These are phyloP conservation scores for Rhizomys pruinosus DNA, from an alignment of 2,113 vertebrate genomes.

Conservation along the genomic window DNA sequence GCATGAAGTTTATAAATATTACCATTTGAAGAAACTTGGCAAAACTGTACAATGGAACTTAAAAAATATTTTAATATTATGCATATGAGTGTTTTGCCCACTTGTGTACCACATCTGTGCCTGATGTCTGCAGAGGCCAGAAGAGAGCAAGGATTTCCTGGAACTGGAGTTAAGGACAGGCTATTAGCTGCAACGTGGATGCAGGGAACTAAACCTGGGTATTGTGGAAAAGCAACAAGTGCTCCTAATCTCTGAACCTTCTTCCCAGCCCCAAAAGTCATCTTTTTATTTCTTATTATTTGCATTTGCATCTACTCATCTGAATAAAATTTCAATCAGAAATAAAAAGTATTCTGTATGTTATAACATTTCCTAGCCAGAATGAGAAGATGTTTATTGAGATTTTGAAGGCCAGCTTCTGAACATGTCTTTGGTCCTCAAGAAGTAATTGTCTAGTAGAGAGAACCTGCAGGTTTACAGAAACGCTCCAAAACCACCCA, in stretches of 20 bases:
- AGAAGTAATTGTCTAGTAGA: not conserved
- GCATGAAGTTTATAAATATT: constrained; percentile 10
- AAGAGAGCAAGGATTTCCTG: too few species aligned
- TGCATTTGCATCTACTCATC: constrained; percentile 45
- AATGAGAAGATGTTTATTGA: not conserved
- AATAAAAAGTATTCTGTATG: constrained; percentile 16
- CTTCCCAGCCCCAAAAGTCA: too few species aligned
- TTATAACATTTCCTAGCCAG: not conserved
- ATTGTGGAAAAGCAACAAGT: too few species aligned
- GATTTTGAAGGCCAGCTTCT: not conserved
- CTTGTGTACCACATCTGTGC: too few species aligned
- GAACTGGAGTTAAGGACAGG: too few species aligned
- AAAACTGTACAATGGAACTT: not conserved
- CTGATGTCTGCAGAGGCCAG: too few species aligned
- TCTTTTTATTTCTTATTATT: not conserved
- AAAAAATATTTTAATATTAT: too few species aligned
- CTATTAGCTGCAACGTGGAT: too few species aligned
- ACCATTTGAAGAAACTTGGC: not conserved
- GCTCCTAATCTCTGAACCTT: too few species aligned
- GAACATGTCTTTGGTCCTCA: not conserved
- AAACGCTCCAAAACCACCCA: constrained; percentile 6
- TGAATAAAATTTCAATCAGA: constrained; percentile 39
- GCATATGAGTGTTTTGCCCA: too few species aligned
- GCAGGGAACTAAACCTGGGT: too few species aligned
- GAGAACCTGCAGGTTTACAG: not conserved